Conservation (phyloP, 2,888 invertebrate genomes). For the Leistus spinibarbis region DNA sequence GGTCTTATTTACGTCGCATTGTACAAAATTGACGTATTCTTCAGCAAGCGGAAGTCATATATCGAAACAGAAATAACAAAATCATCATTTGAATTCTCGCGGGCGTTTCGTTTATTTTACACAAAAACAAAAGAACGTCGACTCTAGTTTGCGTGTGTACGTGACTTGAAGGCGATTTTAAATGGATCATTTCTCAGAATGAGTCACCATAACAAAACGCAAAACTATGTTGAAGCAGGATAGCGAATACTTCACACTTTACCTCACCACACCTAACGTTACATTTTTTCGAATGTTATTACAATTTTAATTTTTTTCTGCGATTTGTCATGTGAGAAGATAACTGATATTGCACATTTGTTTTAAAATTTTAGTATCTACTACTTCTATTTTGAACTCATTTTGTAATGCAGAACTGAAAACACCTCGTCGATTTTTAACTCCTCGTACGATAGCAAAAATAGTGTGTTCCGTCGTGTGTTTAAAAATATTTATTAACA, state of each 20-base stretch:
- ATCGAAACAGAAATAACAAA: neutral
- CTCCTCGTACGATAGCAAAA: too few relatives aligned
- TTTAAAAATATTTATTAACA: too few relatives aligned
- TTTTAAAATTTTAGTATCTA: neutral
- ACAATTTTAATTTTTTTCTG: neutral
- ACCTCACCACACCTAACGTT: neutral
- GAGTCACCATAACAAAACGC: conserved; percentile 2
- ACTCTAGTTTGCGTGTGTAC: neutral
- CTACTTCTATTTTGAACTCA: neutral
- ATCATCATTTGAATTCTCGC: neutral
- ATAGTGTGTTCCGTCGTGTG: too few relatives aligned
- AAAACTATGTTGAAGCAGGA: neutral
- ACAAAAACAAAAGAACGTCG: neutral
- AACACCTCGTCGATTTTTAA: too few relatives aligned
- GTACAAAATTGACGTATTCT: conserved; percentile 3
- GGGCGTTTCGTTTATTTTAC: neutral
- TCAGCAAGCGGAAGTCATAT: neutral
- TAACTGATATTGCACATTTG: neutral
- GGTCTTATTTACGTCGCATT: neutral
- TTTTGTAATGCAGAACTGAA: neutral
- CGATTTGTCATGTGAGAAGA: neutral
- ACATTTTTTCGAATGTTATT: neutral
- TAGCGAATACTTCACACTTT: neutral
- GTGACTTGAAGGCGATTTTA: conserved; percentile 1
- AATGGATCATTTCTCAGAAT: neutral